Evolutionary conservation across 2,113 vertebrate species (phyloP).

Genomic region (Raja brachyura): DNA sequence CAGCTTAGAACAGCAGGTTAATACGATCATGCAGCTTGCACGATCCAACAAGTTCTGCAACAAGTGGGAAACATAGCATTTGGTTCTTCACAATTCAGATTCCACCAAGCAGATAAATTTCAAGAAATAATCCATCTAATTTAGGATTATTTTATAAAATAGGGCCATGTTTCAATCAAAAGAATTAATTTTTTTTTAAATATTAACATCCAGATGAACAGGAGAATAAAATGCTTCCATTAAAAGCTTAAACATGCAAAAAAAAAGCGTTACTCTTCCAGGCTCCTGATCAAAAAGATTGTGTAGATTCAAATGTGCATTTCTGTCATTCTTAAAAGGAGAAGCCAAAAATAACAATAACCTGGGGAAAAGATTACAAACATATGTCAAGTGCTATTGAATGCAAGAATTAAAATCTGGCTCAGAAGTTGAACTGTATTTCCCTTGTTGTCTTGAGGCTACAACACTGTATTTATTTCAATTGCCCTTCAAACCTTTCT

Average conservation of each 20-base stretch:
- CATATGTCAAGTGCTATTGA: not conserved
- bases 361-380: not conserved
- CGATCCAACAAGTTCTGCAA: not conserved
- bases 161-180: not conserved
- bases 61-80: not conserved
- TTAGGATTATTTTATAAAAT: not conserved
- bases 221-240: not conserved
- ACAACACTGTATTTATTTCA: not conserved
- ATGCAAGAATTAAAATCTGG: not conserved
- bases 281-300: not conserved
- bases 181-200: not conserved
- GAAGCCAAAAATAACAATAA: constrained; percentile 12
- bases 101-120: not conserved
- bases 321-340: not conserved
- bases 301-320: not conserved
- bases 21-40: not conserved
- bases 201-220: not conserved
- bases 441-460: not conserved
- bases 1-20: not conserved
- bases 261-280: not conserved
- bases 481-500: not conserved
- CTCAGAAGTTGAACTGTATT: not conserved
- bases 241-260: not conserved
- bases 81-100: not conserved
- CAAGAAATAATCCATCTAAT: not conserved